Base-by-base conservation (phyloP, 30 jellyfish, hydroid and myxozoan species). In the Chrysaora quinquecirrha region DNA sequence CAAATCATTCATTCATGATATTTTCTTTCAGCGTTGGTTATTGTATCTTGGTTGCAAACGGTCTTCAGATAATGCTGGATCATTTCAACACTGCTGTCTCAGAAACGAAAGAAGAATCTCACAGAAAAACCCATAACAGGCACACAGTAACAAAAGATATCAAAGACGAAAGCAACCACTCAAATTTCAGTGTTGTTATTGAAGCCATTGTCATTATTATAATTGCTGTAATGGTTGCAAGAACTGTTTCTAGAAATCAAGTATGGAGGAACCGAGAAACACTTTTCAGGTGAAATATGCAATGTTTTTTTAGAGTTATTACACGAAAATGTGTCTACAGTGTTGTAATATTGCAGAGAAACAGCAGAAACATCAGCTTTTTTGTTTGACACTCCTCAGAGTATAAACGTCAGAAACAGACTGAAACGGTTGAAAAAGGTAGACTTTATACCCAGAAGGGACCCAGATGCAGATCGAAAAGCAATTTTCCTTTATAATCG, bases 241-340 rank as follows among this genome's bases (percentile, higher is more conserved):
- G 76, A 31, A 90, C 97, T 1, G 62, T 83, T 23, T 62, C 77
- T 20, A 75, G 91, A 48, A 90, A 90, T 69, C 29, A 33, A 30
- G 94, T 90, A 19, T 90, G 97, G 97, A 79, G 76, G 72, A 63
- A 93, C 64, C 83, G 97, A 78, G 97, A 90, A 61, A 58, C 87
- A 4, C 93, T 90, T 20, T 90, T 90, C 58, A 78, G 87, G 97
- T 90, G 70, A 38, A 73, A 23, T 3, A n/a, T n/a, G n/a, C n/a
- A n/a, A n/a, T n/a, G n/a, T n/a, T n/a, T n/a, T n/a, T n/a, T n/a
- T n/a, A n/a, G n/a, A n/a, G n/a, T n/a, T n/a, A n/a, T n/a, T n/a
- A n/a, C n/a, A n/a, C n/a, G n/a, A n/a, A n/a, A n/a, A n/a, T n/a
- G n/a, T n/a, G n/a, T n/a, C n/a, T n/a, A n/a, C n/a, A n/a, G n/a